Conservation (phyloP, 2,888 invertebrate genomes). For the Agonum fuliginosum region DNA sequence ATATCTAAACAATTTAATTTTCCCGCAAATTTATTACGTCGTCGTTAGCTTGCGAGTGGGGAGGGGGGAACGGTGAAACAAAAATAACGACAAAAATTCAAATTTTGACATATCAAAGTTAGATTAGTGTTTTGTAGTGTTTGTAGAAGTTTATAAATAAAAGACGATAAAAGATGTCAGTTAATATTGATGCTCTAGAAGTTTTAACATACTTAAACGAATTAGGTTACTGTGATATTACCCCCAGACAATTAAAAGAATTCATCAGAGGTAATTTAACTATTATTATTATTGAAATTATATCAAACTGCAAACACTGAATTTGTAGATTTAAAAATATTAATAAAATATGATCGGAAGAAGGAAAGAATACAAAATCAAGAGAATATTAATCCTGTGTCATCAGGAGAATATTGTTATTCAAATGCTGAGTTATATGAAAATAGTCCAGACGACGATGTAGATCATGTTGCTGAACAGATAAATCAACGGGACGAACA, state of each 20-base stretch:
- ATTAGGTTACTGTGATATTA: constrained; percentile 85
- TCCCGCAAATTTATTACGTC: neutral
- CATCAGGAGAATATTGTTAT: neutral
- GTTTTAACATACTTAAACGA: constrained; percentile 84
- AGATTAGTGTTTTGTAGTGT: neutral
- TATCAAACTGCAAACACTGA: constrained; percentile 55
- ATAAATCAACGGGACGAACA: constrained; percentile 65
- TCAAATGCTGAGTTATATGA: neutral
- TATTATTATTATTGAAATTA: constrained; percentile 40
- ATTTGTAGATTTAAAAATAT: constrained; percentile 79
- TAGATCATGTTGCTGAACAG: constrained; percentile 61
- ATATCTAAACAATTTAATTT: neutral
- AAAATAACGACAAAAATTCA: constrained; percentile 30
- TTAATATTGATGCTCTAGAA: constrained; percentile 81
- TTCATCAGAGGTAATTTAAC: constrained; percentile 83
- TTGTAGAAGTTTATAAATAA: neutral
- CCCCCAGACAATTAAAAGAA: constrained; percentile 83
- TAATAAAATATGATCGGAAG: constrained; percentile 78
- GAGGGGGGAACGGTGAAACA: neutral
- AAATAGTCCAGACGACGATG: neutral
- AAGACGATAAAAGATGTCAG: constrained; percentile 64
- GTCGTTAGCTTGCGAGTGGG: no score
- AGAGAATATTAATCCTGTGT: constrained; percentile 53
- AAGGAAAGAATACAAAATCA: constrained; percentile 67
- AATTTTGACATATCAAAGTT: constrained; percentile 15